phyloP scores from a whole-genome alignment of 37 sponge, comb jelly and placozoan genomes.

The Ianthella basta region DNA sequence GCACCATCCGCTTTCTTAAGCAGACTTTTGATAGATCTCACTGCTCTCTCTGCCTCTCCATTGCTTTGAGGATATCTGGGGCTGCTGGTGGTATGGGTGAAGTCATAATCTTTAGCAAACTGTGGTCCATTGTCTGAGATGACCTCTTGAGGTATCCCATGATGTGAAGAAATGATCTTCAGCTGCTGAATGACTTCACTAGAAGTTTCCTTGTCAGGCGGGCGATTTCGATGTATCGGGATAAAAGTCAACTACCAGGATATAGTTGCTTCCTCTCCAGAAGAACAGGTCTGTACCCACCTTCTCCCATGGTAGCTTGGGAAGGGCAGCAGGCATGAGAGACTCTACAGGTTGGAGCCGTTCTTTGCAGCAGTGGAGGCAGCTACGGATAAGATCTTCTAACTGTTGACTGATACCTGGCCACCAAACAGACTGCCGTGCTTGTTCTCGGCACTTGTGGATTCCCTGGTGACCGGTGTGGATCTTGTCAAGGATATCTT shows the following conservation, averaged over 20 bases:
- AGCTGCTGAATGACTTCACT: conserved; percentile 33
- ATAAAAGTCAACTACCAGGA: conserved; percentile 65
- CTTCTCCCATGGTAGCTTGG: conserved; percentile 62
- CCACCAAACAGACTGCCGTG: conserved; percentile 55
- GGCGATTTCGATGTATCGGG: conserved; percentile 58
- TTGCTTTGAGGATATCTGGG: conserved; percentile 62
- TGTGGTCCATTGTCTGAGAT: conserved; percentile 77
- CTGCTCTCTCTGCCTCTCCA: conserved; percentile 74
- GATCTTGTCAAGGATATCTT: conserved; percentile 38
- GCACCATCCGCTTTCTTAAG: conserved; percentile 55
- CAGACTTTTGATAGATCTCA: conserved; percentile 54
- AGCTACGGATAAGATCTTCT: conserved; percentile 25
- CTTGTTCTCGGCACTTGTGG: conserved; percentile 50
- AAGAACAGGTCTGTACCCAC: conserved; percentile 62
- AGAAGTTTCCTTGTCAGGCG: conserved; percentile 4
- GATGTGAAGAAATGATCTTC: conserved; percentile 61
- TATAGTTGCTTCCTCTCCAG: conserved; percentile 27
- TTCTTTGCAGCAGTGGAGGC: conserved; percentile 31
- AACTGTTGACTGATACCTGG: conserved; percentile 40
- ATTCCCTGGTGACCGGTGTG: conserved; percentile 59
- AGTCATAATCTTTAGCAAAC: conserved; percentile 41
- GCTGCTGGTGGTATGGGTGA: conserved; percentile 56
- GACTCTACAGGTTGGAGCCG: conserved; percentile 21
- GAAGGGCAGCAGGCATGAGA: conserved; percentile 29
- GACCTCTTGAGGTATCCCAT: conserved; percentile 60